These are phyloP conservation scores for Bombus polaris DNA, from an alignment of 1,140 invertebrate genomes.

Conservation along the genomic window DNA sequence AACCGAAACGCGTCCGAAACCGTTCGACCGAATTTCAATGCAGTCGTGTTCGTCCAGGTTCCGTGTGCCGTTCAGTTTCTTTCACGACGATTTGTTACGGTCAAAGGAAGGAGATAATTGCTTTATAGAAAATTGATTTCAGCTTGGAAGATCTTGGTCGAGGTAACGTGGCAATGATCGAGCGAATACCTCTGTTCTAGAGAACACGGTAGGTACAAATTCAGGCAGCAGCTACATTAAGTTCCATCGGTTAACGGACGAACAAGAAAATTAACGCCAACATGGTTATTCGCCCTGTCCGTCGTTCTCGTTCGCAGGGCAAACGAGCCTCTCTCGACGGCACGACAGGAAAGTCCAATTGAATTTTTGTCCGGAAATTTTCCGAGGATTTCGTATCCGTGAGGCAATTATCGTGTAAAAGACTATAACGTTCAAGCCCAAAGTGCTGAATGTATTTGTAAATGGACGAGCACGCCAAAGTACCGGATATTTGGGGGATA, in stretches of 20 bases:
- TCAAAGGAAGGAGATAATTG: not conserved
- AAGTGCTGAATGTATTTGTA: not conserved
- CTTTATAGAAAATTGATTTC: not conserved
- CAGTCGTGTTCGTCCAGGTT: not conserved
- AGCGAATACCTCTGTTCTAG: no score
- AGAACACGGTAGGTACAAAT: constrained; percentile 2
- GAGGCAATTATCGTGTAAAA: constrained; percentile 1
- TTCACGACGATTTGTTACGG: not conserved
- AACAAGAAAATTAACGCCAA: constrained; percentile 25
- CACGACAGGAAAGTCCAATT: not conserved
- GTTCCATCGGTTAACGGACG: constrained; percentile 13
- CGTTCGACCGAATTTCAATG: not conserved
- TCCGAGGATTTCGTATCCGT: not conserved
- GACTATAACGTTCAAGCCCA: not conserved
- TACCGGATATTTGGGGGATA: not conserved
- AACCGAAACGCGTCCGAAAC: not conserved
- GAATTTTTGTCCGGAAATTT: constrained; percentile 19
- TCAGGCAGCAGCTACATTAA: constrained; percentile 17
- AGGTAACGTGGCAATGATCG: not conserved
- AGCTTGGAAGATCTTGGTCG: not conserved
- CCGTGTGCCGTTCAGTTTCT: no score
- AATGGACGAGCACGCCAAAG: not conserved
- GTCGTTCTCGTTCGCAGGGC: not conserved
- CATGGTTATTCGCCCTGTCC: constrained; percentile 12
- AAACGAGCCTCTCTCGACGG: no score